Conservation (phyloP, 2,113 vertebrate species). For the Lycaon pictus region DNA sequence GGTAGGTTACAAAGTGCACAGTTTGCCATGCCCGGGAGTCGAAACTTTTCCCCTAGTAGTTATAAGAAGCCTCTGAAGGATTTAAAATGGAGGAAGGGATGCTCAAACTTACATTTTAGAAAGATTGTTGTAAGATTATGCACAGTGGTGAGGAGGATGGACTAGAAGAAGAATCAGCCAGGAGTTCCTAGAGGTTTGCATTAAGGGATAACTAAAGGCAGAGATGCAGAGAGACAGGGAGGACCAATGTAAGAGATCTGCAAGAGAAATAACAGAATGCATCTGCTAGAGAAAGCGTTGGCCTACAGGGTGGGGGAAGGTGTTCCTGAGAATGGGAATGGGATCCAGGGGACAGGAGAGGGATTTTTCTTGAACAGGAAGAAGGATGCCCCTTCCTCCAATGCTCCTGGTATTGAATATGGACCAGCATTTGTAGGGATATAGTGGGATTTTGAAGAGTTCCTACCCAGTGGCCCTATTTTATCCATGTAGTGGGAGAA, state of each 20-base stretch:
- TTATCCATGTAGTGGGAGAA: background rate
- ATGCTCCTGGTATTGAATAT: background rate
- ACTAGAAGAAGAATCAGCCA: background rate
- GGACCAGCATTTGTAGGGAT: background rate
- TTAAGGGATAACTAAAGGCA: background rate
- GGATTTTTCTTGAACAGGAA: background rate
- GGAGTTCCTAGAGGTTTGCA: background rate
- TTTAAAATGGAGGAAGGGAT: background rate
- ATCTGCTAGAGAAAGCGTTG: background rate
- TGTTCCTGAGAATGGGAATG: background rate
- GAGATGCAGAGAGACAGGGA: background rate
- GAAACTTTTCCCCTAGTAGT: background rate
- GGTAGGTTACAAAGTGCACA: background rate
- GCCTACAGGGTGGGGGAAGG: background rate
- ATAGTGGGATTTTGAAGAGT: background rate
- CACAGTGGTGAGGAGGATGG: background rate
- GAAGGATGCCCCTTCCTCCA: background rate
- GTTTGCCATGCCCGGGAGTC: background rate
- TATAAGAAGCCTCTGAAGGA: background rate
- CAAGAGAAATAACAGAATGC: background rate
- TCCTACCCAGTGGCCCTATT: background rate
- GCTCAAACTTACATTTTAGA: background rate
- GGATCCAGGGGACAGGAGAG: background rate
- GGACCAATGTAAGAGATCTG: background rate
- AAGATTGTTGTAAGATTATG: background rate